Conservation (phyloP, 2,888 invertebrate species). For the Andricus quercusramuli region DNA sequence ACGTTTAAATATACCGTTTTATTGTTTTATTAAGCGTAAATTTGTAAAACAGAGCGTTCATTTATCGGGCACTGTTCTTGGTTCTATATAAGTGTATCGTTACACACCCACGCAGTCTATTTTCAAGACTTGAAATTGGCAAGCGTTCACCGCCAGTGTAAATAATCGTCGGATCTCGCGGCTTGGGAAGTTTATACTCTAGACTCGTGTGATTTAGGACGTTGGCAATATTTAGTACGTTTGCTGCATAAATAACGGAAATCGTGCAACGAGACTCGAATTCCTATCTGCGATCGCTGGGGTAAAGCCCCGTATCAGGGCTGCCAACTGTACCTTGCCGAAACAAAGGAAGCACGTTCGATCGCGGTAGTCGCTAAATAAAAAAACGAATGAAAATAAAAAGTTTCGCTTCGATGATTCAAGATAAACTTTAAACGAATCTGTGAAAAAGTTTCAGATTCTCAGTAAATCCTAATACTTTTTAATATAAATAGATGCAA, state of each 20-base stretch:
- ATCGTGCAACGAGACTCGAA: slow-evolving; percentile 41
- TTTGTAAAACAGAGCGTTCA: slow-evolving; percentile 31
- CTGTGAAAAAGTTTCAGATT: slow-evolving; percentile 3
- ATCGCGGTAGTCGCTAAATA: slow-evolving; percentile 5
- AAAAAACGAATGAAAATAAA: not conserved
- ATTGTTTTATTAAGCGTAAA: slow-evolving; percentile 15
- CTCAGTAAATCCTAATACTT: slow-evolving; percentile 4
- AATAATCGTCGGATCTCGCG: slow-evolving; percentile 40
- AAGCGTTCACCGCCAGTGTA: slow-evolving; percentile 35
- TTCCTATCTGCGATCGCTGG: slow-evolving; percentile 35
- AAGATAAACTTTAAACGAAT: slow-evolving; percentile 5
- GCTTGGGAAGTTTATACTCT: slow-evolving; percentile 41
- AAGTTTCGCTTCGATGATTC: slow-evolving; percentile 7
- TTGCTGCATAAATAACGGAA: slow-evolving; percentile 41
- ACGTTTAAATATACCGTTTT: slow-evolving; percentile 9
- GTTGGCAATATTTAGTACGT: slow-evolving; percentile 41
- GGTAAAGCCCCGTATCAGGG: not conserved
- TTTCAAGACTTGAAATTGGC: slow-evolving; percentile 39
- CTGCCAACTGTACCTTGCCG: slow-evolving; percentile 20
- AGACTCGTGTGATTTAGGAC: slow-evolving; percentile 40
- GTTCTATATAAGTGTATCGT: slow-evolving; percentile 15
- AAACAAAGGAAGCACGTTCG: slow-evolving; percentile 39
- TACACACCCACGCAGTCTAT: slow-evolving; percentile 36
- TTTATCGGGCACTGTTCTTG: slow-evolving; percentile 35
- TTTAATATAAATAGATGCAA: not conserved